Percentiles rank a stretch among this genome's conserved stretches.
Evolutionary conservation across 2,797 vertebrate genomes (phyloP).

Genomic region (Aldrovandia affinis): DNA sequence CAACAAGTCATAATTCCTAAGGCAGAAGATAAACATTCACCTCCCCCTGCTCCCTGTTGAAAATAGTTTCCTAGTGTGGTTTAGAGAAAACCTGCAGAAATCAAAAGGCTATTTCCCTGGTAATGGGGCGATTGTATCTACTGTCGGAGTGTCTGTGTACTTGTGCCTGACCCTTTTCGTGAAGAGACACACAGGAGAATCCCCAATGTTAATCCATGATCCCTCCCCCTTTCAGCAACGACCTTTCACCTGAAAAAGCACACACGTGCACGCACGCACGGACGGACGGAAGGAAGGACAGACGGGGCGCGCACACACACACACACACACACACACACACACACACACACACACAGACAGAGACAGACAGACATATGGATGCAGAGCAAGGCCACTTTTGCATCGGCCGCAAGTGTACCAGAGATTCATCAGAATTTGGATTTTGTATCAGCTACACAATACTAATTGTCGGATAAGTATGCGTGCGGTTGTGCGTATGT

Average conservation of each 20-base stretch:
- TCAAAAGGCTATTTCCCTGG: constrained; percentile 10
- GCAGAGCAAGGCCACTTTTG: neutral
- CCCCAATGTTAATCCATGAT: constrained; percentile 48
- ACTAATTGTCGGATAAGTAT: constrained; percentile 12
- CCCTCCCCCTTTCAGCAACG: constrained; percentile 21
- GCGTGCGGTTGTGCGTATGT: constrained; percentile 6
- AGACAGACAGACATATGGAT: constrained; percentile 25
- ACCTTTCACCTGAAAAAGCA: constrained; percentile 59
- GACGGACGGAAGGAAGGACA: neutral
- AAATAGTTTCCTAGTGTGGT: constrained; percentile 3
- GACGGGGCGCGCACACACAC: neutral
- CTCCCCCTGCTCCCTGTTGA: neutral
- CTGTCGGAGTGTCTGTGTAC: constrained; percentile 31
- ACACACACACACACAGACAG: constrained; percentile 22
- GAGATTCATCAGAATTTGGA: neutral
- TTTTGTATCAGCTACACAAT: neutral
- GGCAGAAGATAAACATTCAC: neutral
- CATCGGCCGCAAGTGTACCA: constrained; percentile 4
- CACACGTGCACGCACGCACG: constrained; percentile 29
- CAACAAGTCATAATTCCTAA: constrained; percentile 15
- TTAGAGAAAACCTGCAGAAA: constrained; percentile 19
- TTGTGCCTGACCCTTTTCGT: constrained; percentile 44
- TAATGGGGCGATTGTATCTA: constrained; percentile 19
- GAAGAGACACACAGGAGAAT: constrained; percentile 45
- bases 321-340: constrained; percentile 9